phyloP scores from a whole-genome alignment of 2,797 vertebrate genomes.

The Coendou prehensilis region DNA sequence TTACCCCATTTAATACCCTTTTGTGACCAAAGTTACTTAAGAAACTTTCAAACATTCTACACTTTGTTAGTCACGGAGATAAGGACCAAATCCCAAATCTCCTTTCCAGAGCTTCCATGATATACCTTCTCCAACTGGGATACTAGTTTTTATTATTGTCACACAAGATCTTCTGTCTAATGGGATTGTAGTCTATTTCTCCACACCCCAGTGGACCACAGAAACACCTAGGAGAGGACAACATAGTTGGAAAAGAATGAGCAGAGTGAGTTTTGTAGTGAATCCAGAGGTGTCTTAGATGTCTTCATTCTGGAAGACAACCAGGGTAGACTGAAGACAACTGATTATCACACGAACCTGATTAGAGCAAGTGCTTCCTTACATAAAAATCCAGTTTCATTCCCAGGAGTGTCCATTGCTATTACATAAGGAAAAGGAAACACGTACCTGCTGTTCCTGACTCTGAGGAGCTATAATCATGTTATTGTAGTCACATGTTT shows the following conservation, averaged over 20 bases:
- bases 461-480: not conserved
- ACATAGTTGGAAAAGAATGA: not conserved
- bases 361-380: not conserved
- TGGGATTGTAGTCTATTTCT: not conserved
- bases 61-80: not conserved
- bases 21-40: not conserved
- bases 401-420: not conserved
- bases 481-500: not conserved
- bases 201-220: not conserved
- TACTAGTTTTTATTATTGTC: constrained; percentile 3
- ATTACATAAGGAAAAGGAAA: not conserved
- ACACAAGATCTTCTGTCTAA: not conserved
- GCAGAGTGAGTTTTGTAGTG: not conserved
- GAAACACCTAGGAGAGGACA: not conserved
- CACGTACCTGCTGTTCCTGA: not conserved
- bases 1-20: not conserved
- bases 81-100: not conserved
- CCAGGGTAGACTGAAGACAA: not conserved
- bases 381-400: constrained; percentile 20
- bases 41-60: not conserved
- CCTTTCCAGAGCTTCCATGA: not conserved
- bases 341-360: not conserved
- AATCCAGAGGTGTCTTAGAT: not conserved
- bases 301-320: constrained; percentile 10
- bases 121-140: not conserved